phyloP scores from a whole-genome alignment of 2,797 vertebrate genomes.

The Fistularia tabacaria region DNA sequence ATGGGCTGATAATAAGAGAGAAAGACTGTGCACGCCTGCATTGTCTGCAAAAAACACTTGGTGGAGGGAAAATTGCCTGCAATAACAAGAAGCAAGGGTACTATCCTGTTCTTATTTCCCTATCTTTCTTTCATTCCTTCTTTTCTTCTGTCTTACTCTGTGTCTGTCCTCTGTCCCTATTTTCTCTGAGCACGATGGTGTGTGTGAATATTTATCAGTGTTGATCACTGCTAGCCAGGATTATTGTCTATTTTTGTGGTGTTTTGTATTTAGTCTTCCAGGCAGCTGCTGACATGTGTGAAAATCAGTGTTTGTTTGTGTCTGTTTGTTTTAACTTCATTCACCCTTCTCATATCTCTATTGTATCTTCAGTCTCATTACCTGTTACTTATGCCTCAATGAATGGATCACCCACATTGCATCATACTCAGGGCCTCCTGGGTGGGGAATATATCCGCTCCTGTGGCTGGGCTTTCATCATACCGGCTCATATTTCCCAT shows the following conservation, averaged over 20 bases:
- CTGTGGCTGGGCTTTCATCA: slow-evolving; percentile 25
- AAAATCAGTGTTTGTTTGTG: slow-evolving; percentile 10
- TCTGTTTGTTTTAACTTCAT: slow-evolving; percentile 17
- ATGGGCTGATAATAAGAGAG: slow-evolving; percentile 42
- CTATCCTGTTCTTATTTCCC: slow-evolving; percentile 16
- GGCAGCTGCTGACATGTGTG: slow-evolving; percentile 24
- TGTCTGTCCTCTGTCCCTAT: slow-evolving; percentile 10
- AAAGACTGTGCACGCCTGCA: slow-evolving; percentile 5
- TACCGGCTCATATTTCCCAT: slow-evolving; percentile 11
- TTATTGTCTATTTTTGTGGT: slow-evolving; percentile 38
- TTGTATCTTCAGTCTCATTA: slow-evolving; percentile 54
- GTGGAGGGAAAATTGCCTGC: slow-evolving; percentile 44
- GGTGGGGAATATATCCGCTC: slow-evolving; percentile 25
- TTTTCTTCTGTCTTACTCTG: neutral
- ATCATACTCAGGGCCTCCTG: slow-evolving; percentile 27
- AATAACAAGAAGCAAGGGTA: slow-evolving; percentile 42
- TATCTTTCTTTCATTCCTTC: slow-evolving; percentile 2
- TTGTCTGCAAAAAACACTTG: slow-evolving; percentile 35
- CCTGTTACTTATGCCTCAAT: slow-evolving; percentile 22
- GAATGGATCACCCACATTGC: slow-evolving; percentile 44
- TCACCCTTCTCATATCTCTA: slow-evolving; percentile 25
- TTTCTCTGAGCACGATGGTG: slow-evolving; percentile 48
- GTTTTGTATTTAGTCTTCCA: slow-evolving; percentile 45
- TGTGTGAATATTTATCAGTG: slow-evolving; percentile 69
- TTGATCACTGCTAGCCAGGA: slow-evolving; percentile 58